Percentiles rank a stretch among this genome's conserved stretches.
phyloP scores from a whole-genome alignment of 2,797 vertebrate genomes.

The Alosa sapidissima region DNA sequence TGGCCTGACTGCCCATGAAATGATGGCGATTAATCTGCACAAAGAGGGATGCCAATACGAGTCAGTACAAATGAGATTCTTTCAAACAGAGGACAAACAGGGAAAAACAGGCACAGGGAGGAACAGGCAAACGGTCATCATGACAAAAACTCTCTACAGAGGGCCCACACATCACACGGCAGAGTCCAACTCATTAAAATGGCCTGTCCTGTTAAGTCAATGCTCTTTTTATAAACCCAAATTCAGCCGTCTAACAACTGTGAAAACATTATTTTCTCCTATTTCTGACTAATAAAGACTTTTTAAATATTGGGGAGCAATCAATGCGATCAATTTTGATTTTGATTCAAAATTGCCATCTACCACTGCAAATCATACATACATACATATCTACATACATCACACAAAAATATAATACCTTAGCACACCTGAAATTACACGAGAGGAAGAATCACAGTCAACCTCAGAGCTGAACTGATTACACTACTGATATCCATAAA shows the following conservation, averaged over 20 bases:
- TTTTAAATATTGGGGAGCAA: no score
- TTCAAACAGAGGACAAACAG: constrained; percentile 2
- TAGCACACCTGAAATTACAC: background rate
- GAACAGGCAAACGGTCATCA: background rate
- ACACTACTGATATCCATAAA: background rate
- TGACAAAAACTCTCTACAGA: background rate
- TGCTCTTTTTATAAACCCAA: background rate
- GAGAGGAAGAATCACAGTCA: background rate
- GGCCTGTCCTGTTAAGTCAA: background rate
- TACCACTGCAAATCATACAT: background rate
- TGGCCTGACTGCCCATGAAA: constrained; percentile 86
- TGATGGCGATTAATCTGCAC: constrained; percentile 82
- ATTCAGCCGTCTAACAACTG: background rate
- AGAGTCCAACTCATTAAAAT: background rate
- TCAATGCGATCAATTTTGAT: no score
- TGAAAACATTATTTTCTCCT: background rate
- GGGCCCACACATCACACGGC: background rate
- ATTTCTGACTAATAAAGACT: background rate
- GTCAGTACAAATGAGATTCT: constrained; percentile 17
- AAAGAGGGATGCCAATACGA: constrained; percentile 23
- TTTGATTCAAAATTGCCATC: background rate
- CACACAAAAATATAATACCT: no score
- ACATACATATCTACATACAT: no score
- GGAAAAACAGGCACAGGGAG: background rate
- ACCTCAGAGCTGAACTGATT: background rate